phyloP scores from a whole-genome alignment of 2,888 invertebrate genomes.

The Harmothoe impar region DNA sequence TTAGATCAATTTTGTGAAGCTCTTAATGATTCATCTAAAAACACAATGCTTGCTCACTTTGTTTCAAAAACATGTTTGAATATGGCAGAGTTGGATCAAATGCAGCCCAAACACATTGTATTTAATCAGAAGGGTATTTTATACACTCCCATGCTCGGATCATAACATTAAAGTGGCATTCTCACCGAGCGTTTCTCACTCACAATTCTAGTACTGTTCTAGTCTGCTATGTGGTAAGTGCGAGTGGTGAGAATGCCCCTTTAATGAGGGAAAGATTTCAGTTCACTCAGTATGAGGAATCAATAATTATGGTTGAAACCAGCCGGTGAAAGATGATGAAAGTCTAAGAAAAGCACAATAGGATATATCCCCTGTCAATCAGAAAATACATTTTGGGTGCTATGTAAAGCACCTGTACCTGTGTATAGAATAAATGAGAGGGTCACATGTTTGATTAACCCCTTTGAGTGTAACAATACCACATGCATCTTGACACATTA shows the following conservation, averaged over 20 bases:
- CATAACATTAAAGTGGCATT: too few relatives aligned
- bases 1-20: too few relatives aligned
- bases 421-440: not conserved
- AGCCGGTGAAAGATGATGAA: not conserved
- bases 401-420: not conserved
- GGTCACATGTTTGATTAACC: not conserved
- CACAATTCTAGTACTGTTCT: too few relatives aligned
- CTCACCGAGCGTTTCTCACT: too few relatives aligned
- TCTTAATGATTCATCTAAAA: too few relatives aligned
- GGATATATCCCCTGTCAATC: not conserved
- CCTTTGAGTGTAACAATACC: not conserved
- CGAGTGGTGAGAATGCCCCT: too few relatives aligned
- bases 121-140: not conserved
- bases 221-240: too few relatives aligned
- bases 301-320: not conserved
- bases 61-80: slow-evolving; percentile 12
- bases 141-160: too few relatives aligned
- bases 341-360: not conserved
- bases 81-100: not conserved
- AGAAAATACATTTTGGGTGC: not conserved
- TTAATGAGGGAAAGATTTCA: not conserved
- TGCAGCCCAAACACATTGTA: not conserved
- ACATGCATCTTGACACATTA: not conserved
- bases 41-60: not conserved
- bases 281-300: not conserved